phyloP scores from a whole-genome alignment of 2,113 vertebrate genomes.

The Trichomycterus rosablanca region DNA sequence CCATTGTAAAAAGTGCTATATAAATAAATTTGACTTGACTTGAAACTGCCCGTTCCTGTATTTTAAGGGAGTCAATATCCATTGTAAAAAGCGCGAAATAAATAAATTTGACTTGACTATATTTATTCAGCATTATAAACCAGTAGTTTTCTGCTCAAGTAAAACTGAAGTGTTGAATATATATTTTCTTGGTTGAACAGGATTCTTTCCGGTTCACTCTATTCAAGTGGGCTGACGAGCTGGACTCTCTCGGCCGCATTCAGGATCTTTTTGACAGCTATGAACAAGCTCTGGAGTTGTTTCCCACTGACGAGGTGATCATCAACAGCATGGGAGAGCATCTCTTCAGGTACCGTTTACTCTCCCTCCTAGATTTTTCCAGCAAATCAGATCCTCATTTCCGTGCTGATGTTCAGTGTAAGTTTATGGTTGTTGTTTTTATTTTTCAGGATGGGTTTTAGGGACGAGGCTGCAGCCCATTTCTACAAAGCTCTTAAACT shows the following conservation, averaged over 20 bases:
- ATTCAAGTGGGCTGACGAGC: conserved; percentile 90
- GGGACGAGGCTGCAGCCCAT: conserved; percentile 93
- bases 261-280: conserved; percentile 93
- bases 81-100: too few relatives aligned
- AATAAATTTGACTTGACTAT: too few relatives aligned
- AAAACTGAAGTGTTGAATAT: too few relatives aligned
- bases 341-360: conserved; percentile 83
- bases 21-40: too few relatives aligned
- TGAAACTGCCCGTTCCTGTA: too few relatives aligned
- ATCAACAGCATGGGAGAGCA: conserved; percentile 97
- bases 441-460: conserved; percentile 84
- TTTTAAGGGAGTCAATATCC: too few relatives aligned
- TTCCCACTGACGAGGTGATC: conserved; percentile 89
- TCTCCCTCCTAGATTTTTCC: neutral
- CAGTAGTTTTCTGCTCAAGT: too few relatives aligned
- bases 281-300: conserved; percentile 90
- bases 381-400: too few relatives aligned
- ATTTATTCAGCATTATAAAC: too few relatives aligned
- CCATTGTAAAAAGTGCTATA: too few relatives aligned
- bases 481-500: conserved; percentile 93
- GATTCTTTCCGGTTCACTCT: conserved; percentile 87
- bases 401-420: too few relatives aligned
- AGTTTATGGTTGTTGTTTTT: too few relatives aligned
- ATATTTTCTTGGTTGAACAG: neutral
- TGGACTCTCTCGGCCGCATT: conserved; percentile 81